Evolutionary conservation across 2,888 invertebrate species (phyloP).

Genomic region (Microctonus hyperodae): DNA sequence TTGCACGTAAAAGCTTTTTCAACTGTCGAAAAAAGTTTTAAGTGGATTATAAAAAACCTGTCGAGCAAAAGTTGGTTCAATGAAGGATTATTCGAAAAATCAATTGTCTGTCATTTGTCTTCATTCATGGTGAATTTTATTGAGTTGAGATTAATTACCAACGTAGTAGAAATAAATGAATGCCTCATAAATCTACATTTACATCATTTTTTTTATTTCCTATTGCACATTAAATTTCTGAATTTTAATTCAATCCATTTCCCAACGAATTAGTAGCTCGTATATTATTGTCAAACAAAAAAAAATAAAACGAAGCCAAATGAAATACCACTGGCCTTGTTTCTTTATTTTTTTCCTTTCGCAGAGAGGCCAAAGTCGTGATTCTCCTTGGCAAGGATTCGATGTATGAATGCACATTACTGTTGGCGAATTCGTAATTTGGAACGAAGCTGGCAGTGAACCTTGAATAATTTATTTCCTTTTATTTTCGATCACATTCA

Average conservation of each 20-base stretch:
- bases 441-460: slow-evolving; percentile 12
- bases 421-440: slow-evolving; percentile 17
- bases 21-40: not conserved
- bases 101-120: slow-evolving; percentile 16
- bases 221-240: not conserved
- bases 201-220: not conserved
- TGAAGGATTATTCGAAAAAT: slow-evolving; percentile 9
- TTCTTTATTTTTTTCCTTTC: not conserved
- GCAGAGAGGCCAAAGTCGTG: not conserved
- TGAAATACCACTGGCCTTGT: not conserved
- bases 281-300: not conserved
- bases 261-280: not conserved
- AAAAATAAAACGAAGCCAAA: not conserved
- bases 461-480: slow-evolving; percentile 21
- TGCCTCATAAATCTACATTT: not conserved
- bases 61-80: too few relatives aligned
- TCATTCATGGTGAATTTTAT: slow-evolving; percentile 9
- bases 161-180: too few relatives aligned
- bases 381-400: slow-evolving; percentile 1
- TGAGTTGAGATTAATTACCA: slow-evolving; percentile 3
- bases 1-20: not conserved
- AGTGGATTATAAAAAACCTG: not conserved
- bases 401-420: not conserved
- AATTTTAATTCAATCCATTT: not conserved
- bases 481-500: slow-evolving; percentile 23